These are phyloP conservation scores for Allobates femoralis DNA, from an alignment of 2,797 vertebrate species.

Conservation along the genomic window DNA sequence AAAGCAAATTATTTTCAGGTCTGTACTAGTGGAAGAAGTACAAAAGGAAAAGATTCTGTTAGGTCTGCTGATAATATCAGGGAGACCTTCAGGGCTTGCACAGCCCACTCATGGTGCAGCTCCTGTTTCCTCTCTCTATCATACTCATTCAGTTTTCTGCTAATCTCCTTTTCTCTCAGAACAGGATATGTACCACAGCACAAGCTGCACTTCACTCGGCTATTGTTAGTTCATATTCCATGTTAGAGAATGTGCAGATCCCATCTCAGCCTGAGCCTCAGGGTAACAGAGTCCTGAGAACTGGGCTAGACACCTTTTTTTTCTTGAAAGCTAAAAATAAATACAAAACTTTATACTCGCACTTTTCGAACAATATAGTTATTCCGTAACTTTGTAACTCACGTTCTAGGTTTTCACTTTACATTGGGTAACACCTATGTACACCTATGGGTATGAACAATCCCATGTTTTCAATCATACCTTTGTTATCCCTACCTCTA, in stretches of 20 bases:
- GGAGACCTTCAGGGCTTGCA: conserved; percentile 55
- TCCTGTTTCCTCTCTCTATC: conserved; percentile 59
- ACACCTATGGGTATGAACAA: neutral
- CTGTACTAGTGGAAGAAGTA: conserved; percentile 46
- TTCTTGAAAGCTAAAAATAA: conserved; percentile 13
- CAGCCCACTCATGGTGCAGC: conserved; percentile 46
- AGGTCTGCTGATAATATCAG: conserved; percentile 58
- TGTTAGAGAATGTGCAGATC: conserved; percentile 56
- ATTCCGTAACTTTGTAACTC: neutral
- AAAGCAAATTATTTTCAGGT: conserved; percentile 47
- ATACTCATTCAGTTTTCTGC: conserved; percentile 35
- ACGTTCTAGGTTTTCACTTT: neutral
- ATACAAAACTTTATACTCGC: conserved; percentile 8
- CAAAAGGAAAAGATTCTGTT: conserved; percentile 58
- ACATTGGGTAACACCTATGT: neutral
- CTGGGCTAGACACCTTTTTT: conserved; percentile 32
- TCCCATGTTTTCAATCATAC: neutral
- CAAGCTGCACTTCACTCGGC: conserved; percentile 27
- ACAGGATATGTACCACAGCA: conserved; percentile 39
- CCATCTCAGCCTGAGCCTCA: conserved; percentile 53
- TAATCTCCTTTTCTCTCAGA: conserved; percentile 53
- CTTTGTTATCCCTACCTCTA: neutral
- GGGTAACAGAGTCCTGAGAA: conserved; percentile 36
- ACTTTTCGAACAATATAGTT: neutral
- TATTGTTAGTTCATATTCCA: conserved; percentile 53